Conservation (phyloP, 2,888 invertebrate species). For the Rhagonycha fulva region DNA sequence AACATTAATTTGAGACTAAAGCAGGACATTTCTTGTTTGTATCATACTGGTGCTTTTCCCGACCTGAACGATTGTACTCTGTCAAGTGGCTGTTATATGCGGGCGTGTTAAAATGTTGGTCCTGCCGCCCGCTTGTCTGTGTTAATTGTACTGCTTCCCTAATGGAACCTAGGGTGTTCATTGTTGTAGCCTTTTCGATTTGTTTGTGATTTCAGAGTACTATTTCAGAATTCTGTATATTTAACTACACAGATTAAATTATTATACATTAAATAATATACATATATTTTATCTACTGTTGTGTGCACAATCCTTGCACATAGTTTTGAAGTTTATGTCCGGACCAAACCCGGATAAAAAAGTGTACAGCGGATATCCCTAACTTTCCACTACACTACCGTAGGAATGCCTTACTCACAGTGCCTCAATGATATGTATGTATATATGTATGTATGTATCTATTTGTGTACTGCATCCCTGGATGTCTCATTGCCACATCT, state of each 20-base stretch:
- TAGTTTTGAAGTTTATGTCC: slow-evolving; percentile 53
- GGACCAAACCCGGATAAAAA: slow-evolving; percentile 45
- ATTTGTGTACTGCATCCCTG: slow-evolving; percentile 54
- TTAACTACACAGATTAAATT: slow-evolving; percentile 53
- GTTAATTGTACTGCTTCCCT: slow-evolving; percentile 56
- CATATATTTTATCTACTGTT: slow-evolving; percentile 58
- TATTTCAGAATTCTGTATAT: slow-evolving; percentile 50
- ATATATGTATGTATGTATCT: slow-evolving; percentile 53
- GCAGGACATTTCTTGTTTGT: slow-evolving; percentile 51
- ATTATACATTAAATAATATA: slow-evolving; percentile 51
- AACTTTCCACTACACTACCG: slow-evolving; percentile 69
- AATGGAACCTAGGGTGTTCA: slow-evolving; percentile 57
- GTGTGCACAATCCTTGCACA: slow-evolving; percentile 58
- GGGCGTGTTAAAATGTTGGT: slow-evolving; percentile 28
- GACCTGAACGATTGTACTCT: slow-evolving; percentile 53
- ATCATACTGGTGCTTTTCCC: slow-evolving; percentile 54
- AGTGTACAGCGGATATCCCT: slow-evolving; percentile 52
- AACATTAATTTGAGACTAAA: slow-evolving; percentile 45
- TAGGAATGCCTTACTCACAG: slow-evolving; percentile 84
- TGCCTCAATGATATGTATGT: slow-evolving; percentile 66
- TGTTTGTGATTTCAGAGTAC: slow-evolving; percentile 55
- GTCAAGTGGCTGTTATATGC: slow-evolving; percentile 51
- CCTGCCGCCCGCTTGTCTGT: slow-evolving; percentile 41
- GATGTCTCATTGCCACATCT: slow-evolving; percentile 48
- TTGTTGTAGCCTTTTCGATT: slow-evolving; percentile 57